Evolutionary conservation across 1,140 invertebrate species (phyloP), one percentile per base, ranked within the genome.

Genomic region (Homalodisca vitripennis): DNA sequence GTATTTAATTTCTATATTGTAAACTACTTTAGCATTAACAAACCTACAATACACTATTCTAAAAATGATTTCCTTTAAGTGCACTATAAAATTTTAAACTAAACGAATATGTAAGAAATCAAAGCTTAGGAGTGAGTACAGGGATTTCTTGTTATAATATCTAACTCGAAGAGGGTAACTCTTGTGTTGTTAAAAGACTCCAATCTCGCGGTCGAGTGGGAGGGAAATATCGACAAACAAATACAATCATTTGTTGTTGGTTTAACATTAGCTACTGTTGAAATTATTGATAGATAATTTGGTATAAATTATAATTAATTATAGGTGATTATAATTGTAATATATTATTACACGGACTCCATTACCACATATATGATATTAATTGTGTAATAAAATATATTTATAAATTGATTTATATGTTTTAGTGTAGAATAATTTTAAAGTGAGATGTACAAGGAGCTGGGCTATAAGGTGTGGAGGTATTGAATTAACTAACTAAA

Each of bases 221-320:
- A 24, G 20, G 55, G 14, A 26, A 22, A 29, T 27, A 29, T 27
- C 13, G 55, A 27, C 24, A 26, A 24, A 64, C n/a, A 22, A 46
- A 66, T 66, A 66, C 62, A 66, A 46, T 66, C 24, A 66, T 66
- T 66, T 66, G 63, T 66, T 66, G 63, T 66, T 66, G 63, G 47
- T 66, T 66, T 66, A 47, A 66, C 32, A 66, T 46, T 46, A 46
- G 62, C 30, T 34, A 27, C n/a, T 66, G 63, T 66, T 66, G 27
- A 66, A 46, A 66, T 46, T 17, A 66, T 24, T 47, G 17, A 66
- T 66, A 46, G 34, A 17, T 47, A 17, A 46, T 66, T 66, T 46
- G 63, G 63, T 46, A 46, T 46, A 31, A 66, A 64, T 27, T 66
- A 66, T 66, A 47, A 46, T 60, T 27, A 60, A 60, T 60, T 60